Evolutionary conservation across 2,113 vertebrate genomes (phyloP), one percentile per base, ranked within the genome.

Genomic region (Calonectris borealis): DNA sequence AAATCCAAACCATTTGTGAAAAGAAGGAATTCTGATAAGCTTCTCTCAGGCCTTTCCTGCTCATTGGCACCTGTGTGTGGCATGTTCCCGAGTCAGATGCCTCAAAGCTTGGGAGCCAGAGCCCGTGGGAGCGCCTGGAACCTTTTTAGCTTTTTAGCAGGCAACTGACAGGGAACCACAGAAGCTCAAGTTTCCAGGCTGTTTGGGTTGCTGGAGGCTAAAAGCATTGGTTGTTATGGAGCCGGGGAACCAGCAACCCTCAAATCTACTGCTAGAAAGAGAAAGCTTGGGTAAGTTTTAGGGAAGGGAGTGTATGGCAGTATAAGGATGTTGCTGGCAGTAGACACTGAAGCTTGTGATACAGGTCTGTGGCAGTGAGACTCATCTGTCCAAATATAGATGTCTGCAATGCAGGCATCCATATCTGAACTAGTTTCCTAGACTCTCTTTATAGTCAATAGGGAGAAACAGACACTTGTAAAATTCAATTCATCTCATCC

Each of bases 331-430:
- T 49, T 91, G 73, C 58, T 96, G 81, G 91, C 73, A 94, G n/a
- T 61, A 85, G 70, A 65, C 38, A 27, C 70, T 46, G 62, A 61
- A 94, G 66, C 75, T 73, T 96, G 71, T 93, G 90, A 83, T 90
- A 76, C 61, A 80, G 84, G 87, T 95, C 90, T 91, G 92, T 91
- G 84, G 84, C 57, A 83, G 84, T 65, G 84, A 79, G 83, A 88
- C 49, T 95, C 84, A 93, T 94, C 90, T 95, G 93, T 88, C 96
- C 96, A 94, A 97, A 97, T 96, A 96, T 95, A 97, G 96, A 96
- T 96, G 90, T 90, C 96, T 96, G 96, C 96, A 97, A 85, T 96
- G 96, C 96, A 90, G 94, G 49, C 81, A 85, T 91, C 84, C 85
- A 57, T 85, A 69, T 65, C 82, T 96, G 94, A 91, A 85, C 91